These are phyloP conservation scores for Mesoligia furuncula DNA, from an alignment of 2,888 invertebrate genomes.

Conservation along the genomic window DNA sequence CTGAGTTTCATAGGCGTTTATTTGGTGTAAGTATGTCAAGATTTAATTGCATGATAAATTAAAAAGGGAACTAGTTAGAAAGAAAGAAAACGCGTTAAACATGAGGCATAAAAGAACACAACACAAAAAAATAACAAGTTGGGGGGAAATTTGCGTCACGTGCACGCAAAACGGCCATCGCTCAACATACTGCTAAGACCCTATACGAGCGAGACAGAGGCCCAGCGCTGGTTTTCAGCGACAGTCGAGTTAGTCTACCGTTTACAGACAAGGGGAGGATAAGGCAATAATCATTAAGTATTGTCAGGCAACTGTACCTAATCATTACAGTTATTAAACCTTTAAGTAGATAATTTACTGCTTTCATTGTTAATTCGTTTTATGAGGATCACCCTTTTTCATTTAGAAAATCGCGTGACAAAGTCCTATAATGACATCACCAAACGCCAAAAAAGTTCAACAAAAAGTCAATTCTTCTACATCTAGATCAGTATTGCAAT, in stretches of 20 bases:
- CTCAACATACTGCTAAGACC: not conserved
- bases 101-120: not conserved
- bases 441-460: constrained; percentile 16
- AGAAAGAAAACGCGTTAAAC: not conserved
- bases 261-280: not conserved
- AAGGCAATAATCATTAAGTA: not conserved
- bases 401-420: constrained; percentile 29
- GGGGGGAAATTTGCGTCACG: not conserved
- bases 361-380: constrained; percentile 6
- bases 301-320: not conserved
- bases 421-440: constrained; percentile 22
- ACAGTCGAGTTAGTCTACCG: not conserved
- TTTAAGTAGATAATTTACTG: constrained; percentile 2
- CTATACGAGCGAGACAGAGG: too few species aligned
- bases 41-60: not conserved
- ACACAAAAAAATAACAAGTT: not conserved
- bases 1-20: not conserved
- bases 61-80: not conserved
- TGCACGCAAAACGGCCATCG: not conserved
- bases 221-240: not conserved
- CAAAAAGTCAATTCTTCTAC: constrained; percentile 49
- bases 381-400: constrained; percentile 14
- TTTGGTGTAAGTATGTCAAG: not conserved
- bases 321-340: constrained; percentile 10
- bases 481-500: constrained; percentile 41